Evolutionary conservation across 2,113 vertebrate genomes (phyloP), one percentile per base, ranked within the genome.

Genomic region (Opisthocomus hoazin): DNA sequence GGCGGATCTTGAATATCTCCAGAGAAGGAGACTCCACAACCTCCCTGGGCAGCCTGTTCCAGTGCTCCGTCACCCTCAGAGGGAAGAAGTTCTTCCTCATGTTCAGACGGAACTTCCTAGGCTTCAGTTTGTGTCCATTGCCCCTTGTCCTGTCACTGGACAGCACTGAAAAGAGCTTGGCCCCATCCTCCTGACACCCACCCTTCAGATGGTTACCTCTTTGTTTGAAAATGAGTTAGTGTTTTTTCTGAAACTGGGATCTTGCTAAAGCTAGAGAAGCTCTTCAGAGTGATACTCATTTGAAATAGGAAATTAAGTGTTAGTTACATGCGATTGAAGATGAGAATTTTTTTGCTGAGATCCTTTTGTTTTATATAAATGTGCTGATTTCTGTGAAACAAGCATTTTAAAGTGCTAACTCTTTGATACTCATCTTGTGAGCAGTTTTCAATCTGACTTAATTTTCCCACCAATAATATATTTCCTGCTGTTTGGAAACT

Each of bases 401-500:
- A 90, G 51, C 29, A 63, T 81, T 95, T 92, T 66, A 63, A 94
- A 92, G 75, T 56, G 46, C 73, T 43, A 78, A 39, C n/a, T 68
- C 65, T 92, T 83, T 68, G 87, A 78, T 95, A 71, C 64, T 84
- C 68, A 64, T 94, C 87, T 73, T 93, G 64, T 43, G 90, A 96
- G 61, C 23, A 30, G 36, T 93, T 97, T 94, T 85, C 78, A 48
- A 48, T 80, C 64, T 92, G 68, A 83, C 92, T 97, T 97, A 94
- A 79, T 95, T 97, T 95, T 95, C 84, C 87, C 56, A 77, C 66
- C 54, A 90, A 41, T 75, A 84, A 54, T 84, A 10, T 85, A 94
- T 96, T 96, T 96, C 51, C 75, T 74, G 91, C 77, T 94, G 84
- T 96, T 95, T 74, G 84, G 95, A 96, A 97, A 73, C 76, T 85